Evolutionary conservation across 2,797 vertebrate genomes (phyloP).

Genomic region (Pantherophis alleghaniensis): DNA sequence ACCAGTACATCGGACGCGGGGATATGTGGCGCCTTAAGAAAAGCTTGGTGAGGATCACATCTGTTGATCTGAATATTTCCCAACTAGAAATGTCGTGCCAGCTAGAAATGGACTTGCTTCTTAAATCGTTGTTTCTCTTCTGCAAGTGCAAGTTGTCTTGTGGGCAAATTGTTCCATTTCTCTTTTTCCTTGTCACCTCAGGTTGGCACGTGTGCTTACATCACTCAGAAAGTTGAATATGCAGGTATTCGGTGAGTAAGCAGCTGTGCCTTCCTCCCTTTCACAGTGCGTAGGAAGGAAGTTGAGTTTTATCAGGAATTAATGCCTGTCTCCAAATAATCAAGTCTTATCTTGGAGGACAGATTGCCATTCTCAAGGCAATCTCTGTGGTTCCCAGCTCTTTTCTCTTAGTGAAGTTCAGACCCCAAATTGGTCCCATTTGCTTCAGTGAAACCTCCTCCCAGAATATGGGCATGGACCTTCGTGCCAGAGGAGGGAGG

Average conservation of each 20-base stretch:
- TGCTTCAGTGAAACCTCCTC: too few relatives aligned
- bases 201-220: conserved; percentile 95
- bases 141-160: background rate
- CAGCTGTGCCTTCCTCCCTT: background rate
- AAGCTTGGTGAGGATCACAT: conserved; percentile 81
- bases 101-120: background rate
- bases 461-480: background rate
- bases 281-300: background rate
- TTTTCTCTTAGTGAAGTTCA: too few relatives aligned
- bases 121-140: background rate
- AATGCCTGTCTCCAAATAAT: background rate
- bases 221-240: conserved; percentile 97
- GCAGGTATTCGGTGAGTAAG: conserved; percentile 89
- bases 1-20: conserved; percentile 96
- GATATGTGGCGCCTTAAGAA: conserved; percentile 99
- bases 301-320: background rate
- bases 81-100: background rate
- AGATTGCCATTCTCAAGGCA: background rate
- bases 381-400: background rate
- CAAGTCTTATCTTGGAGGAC: too few relatives aligned
- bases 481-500: background rate
- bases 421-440: background rate
- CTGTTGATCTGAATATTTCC: background rate
- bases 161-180: background rate
- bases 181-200: conserved; percentile 50